A percentile compares a stretch with the other conserved stretches of the same genome.
Conservation (phyloP, 2,888 invertebrate species). For the Lasioglossum morio region DNA sequence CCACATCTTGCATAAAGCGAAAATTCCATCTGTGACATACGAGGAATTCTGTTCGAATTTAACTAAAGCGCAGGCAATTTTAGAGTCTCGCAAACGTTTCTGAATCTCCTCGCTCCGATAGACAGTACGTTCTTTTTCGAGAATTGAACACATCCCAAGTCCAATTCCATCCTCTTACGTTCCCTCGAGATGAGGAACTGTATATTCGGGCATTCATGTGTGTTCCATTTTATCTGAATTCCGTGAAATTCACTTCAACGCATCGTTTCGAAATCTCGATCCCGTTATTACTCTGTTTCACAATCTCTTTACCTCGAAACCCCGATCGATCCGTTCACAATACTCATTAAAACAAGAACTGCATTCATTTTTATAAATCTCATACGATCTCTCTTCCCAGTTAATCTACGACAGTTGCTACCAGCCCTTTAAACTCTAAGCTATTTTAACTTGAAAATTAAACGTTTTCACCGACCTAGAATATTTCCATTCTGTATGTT, state of each 20-base stretch:
- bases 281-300: not conserved
- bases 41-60: constrained; percentile 33
- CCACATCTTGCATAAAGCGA: not conserved
- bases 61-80: constrained; percentile 37
- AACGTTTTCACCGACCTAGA: too few relatives aligned
- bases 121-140: constrained; percentile 36
- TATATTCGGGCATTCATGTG: constrained; percentile 44
- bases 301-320: not conserved
- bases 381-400: not conserved
- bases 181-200: constrained; percentile 52
- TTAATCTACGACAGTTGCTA: not conserved
- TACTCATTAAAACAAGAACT: not conserved
- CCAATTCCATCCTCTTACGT: constrained; percentile 60
- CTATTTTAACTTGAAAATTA: too few relatives aligned
- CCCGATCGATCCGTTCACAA: not conserved
- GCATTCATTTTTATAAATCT: not conserved
- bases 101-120: constrained; percentile 18
- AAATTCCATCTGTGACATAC: not conserved
- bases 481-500: too few relatives aligned
- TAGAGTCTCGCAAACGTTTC: constrained; percentile 20
- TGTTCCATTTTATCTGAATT: constrained; percentile 46
- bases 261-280: not conserved
- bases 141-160: constrained; percentile 52
- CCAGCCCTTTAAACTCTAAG: too few relatives aligned
- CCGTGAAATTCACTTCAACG: constrained; percentile 38